Evolutionary conservation across 1,140 invertebrate genomes (phyloP).

Genomic region (Drosophila dunni): DNA sequence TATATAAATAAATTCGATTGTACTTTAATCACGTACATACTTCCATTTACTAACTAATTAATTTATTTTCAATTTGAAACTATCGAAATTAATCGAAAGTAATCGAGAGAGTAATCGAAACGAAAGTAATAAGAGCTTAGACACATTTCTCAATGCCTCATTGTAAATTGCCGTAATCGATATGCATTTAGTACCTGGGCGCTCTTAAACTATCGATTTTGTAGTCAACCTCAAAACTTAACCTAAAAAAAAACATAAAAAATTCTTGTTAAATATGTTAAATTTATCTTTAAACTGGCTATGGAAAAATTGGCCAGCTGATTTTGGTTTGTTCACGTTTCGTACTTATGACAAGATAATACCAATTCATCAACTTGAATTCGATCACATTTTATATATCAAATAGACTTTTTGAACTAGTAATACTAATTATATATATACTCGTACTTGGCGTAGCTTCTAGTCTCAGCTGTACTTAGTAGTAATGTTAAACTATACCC

Average conservation of each 20-base stretch:
- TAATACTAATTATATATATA: conserved; percentile 8
- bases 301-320: conserved; percentile 30
- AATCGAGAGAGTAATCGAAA: conserved; percentile 2
- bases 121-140: conserved; percentile 16
- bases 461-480: conserved; percentile 18
- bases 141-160: conserved; percentile 38
- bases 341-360: conserved; percentile 29
- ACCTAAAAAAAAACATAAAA: conserved; percentile 6
- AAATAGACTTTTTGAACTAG: conserved; percentile 13
- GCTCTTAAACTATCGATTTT: conserved; percentile 36
- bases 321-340: conserved; percentile 81
- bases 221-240: conserved; percentile 33
- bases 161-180: conserved; percentile 47
- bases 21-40: conserved; percentile 37
- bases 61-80: conserved; percentile 20
- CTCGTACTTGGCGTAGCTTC: conserved; percentile 23
- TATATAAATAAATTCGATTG: conserved; percentile 16
- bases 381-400: conserved; percentile 14
- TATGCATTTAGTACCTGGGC: conserved; percentile 44
- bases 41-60: conserved; percentile 16
- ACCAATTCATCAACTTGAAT: conserved; percentile 27
- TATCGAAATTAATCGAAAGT: conserved; percentile 4
- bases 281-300: conserved; percentile 32
- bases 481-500: conserved; percentile 8
- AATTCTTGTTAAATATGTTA: conserved; percentile 33